Percentiles rank a stretch among this genome's conserved stretches.
These are phyloP conservation scores for Leucoma salicis DNA, from an alignment of 2,888 invertebrate genomes.

Conservation along the genomic window DNA sequence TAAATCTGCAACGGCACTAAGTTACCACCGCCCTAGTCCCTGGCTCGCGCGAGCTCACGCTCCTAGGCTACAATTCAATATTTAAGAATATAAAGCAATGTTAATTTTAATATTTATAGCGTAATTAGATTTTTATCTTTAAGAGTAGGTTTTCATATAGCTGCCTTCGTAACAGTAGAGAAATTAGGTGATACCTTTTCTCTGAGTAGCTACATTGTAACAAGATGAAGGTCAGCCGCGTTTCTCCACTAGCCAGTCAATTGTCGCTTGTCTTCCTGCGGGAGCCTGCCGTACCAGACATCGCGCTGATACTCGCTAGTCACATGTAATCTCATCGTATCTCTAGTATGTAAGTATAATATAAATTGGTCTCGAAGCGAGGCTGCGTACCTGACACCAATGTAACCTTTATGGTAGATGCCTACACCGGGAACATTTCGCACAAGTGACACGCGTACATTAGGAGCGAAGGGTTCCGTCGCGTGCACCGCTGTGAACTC, in stretches of 20 bases:
- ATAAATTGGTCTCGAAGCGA: constrained; percentile 54
- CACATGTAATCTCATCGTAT: constrained; percentile 57
- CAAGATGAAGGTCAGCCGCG: constrained; percentile 56
- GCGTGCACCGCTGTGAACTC: constrained; percentile 24
- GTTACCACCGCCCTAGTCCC: constrained; percentile 34
- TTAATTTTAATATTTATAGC: constrained; percentile 80
- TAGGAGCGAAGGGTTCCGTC: constrained; percentile 27
- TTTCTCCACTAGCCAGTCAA: constrained; percentile 63
- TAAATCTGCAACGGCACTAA: constrained; percentile 79
- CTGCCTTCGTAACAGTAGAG: constrained; percentile 80
- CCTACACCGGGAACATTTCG: constrained; percentile 27
- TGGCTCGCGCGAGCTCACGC: constrained; percentile 30
- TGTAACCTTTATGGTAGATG: constrained; percentile 50
- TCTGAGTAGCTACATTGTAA: constrained; percentile 72
- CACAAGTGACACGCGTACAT: constrained; percentile 24
- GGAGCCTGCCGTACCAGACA: constrained; percentile 30
- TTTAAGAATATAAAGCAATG: constrained; percentile 76
- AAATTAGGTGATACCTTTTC: constrained; percentile 77
- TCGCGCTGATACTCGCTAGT: constrained; percentile 67
- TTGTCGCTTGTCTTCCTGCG: constrained; percentile 62
- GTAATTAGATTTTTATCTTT: constrained; percentile 80
- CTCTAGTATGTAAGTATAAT: constrained; percentile 54
- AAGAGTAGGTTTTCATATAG: constrained; percentile 82
- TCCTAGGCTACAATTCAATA: constrained; percentile 50
- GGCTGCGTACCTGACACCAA: constrained; percentile 77